phyloP scores from a whole-genome alignment of 1,140 invertebrate genomes.

The Diabrotica virgifera region DNA sequence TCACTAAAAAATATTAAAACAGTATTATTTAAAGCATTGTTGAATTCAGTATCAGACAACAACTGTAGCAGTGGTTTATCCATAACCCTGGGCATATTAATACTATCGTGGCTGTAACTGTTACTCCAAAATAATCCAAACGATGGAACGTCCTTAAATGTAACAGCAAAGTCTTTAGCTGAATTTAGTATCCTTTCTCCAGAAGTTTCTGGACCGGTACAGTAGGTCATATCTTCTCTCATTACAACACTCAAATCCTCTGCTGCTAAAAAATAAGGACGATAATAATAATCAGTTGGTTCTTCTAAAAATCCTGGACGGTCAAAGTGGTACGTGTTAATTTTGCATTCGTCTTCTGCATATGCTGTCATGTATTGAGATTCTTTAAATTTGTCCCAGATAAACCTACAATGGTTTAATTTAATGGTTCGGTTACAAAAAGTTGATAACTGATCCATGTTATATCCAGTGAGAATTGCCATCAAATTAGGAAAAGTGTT shows the following conservation, averaged over 20 bases:
- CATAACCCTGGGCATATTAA: constrained; percentile 58
- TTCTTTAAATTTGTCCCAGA: constrained; percentile 60
- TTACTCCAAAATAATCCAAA: constrained; percentile 73
- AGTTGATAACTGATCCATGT: constrained; percentile 44
- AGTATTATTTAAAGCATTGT: constrained; percentile 38
- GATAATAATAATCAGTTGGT: constrained; percentile 73
- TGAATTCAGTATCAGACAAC: constrained; percentile 40
- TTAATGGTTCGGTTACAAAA: constrained; percentile 51
- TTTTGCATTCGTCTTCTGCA: constrained; percentile 59
- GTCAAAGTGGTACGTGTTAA: constrained; percentile 64
- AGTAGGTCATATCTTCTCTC: constrained; percentile 46
- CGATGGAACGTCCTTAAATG: constrained; percentile 55
- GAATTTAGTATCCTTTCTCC: constrained; percentile 55
- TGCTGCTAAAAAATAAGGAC: constrained; percentile 62
- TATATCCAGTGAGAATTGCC: constrained; percentile 63
- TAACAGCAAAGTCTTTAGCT: constrained; percentile 58
- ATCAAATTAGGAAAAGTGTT: constrained; percentile 83
- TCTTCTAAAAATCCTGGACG: constrained; percentile 61
- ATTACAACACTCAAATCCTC: constrained; percentile 51
- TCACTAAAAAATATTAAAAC: constrained; percentile 75
- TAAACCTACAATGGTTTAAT: constrained; percentile 58
- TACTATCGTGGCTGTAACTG: constrained; percentile 63
- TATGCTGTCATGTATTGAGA: constrained; percentile 63
- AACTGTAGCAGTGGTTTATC: constrained; percentile 53
- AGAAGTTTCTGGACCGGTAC: constrained; percentile 54